Conservation (phyloP, 2,797 vertebrate species). For the Diplodus puntazzo region DNA sequence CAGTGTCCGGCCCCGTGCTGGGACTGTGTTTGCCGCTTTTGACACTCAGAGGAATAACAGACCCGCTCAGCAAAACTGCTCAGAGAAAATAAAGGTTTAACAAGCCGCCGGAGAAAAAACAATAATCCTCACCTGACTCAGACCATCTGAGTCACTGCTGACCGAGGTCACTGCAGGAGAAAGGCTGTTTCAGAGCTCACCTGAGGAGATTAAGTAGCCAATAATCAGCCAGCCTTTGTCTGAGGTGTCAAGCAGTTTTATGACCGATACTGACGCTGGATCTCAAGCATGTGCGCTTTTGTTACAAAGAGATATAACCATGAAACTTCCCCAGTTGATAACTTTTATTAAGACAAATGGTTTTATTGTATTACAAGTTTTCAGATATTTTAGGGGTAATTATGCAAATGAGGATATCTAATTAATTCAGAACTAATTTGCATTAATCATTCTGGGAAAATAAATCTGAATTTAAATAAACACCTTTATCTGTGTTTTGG, state of each 20-base stretch:
- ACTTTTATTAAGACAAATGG: too few species aligned
- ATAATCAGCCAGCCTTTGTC: neutral
- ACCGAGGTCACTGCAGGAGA: neutral
- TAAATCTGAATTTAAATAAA: too few species aligned
- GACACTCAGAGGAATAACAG: neutral
- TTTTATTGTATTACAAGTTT: too few species aligned
- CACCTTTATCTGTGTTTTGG: too few species aligned
- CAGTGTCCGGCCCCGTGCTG: neutral
- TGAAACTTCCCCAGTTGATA: too few species aligned
- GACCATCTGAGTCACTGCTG: neutral
- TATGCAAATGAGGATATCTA: too few species aligned
- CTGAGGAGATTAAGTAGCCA: neutral
- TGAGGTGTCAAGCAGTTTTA: neutral
- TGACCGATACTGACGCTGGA: neutral
- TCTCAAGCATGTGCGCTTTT: neutral
- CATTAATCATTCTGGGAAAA: too few species aligned
- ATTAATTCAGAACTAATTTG: too few species aligned
- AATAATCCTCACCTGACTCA: conserved; percentile 40
- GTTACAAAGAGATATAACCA: too few species aligned
- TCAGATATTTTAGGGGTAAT: too few species aligned
- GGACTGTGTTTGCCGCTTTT: neutral
- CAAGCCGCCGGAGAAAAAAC: conserved; percentile 12
- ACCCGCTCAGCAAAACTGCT: conserved; percentile 27
- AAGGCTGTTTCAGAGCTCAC: neutral
- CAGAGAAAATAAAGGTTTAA: conserved; percentile 37